Conservation (phyloP, 2,888 invertebrate genomes). For the Thecocarcelia acutangulata region DNA sequence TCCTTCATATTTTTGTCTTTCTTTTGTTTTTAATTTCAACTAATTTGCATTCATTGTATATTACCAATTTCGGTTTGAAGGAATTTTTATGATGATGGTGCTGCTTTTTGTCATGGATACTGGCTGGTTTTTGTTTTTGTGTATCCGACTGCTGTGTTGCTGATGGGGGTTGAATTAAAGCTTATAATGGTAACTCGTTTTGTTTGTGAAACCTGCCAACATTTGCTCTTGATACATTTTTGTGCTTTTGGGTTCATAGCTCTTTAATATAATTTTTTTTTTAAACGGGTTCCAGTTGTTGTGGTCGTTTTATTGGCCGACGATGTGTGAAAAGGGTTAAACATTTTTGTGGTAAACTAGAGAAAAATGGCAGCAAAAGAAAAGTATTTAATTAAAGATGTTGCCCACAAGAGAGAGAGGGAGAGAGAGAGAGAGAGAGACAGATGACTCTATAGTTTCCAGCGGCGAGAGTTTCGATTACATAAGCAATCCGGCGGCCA, state of each 20-base stretch:
- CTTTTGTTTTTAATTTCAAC: conserved; percentile 61
- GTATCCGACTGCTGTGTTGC: not conserved
- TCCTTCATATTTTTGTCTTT: not conserved
- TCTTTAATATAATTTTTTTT: not conserved
- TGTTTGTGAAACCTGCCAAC: not conserved
- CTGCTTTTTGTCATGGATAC: conserved; percentile 36
- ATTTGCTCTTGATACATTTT: not conserved
- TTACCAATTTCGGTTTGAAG: conserved; percentile 25
- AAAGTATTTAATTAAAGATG: not conserved
- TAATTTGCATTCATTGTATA: conserved; percentile 67
- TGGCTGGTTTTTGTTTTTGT: conserved; percentile 4
- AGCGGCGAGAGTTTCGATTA: too few species aligned
- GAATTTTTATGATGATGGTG: conserved; percentile 48
- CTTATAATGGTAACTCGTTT: conserved; percentile 9
- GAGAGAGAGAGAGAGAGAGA: too few species aligned
- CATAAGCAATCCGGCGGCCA: too few species aligned
- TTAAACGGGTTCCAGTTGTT: conserved; percentile 13
- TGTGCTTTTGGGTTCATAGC: too few species aligned
- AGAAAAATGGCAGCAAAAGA: conserved; percentile 22
- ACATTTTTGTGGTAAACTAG: not conserved
- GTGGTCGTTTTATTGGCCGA: conserved; percentile 40
- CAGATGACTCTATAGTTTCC: too few species aligned
- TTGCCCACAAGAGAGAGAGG: too few species aligned
- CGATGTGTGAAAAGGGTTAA: conserved; percentile 53
- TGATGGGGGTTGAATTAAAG: conserved; percentile 37